These are phyloP conservation scores for Biston stratarius DNA, from an alignment of 2,888 invertebrate species.

Conservation along the genomic window DNA sequence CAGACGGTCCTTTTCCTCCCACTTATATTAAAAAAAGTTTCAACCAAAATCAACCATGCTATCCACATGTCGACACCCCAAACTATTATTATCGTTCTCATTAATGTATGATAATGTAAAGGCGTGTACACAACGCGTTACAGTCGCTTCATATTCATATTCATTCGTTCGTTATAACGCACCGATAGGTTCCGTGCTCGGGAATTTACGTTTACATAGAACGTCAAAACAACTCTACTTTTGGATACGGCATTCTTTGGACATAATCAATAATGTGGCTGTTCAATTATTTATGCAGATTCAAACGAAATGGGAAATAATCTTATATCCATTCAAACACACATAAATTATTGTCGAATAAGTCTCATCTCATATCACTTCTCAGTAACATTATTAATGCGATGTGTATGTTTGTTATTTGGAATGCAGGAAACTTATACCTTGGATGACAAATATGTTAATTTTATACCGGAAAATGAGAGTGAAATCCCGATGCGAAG, in stretches of 20 bases:
- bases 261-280: not conserved
- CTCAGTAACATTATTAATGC: too few relatives aligned
- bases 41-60: not conserved
- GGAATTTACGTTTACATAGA: conserved; percentile 38
- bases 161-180: conserved; percentile 84
- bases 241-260: conserved; percentile 48
- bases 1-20: too few relatives aligned
- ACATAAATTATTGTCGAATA: not conserved
- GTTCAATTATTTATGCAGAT: not conserved
- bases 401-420: too few relatives aligned
- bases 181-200: conserved; percentile 64
- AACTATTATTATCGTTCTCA: conserved; percentile 47
- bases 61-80: conserved; percentile 8
- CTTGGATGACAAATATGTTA: too few relatives aligned
- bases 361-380: too few relatives aligned
- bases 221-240: conserved; percentile 8
- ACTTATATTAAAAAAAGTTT: not conserved
- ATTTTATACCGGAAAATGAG: too few relatives aligned
- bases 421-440: too few relatives aligned
- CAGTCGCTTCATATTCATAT: conserved; percentile 79
- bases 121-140: conserved; percentile 62
- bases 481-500: too few relatives aligned
- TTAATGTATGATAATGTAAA: conserved; percentile 73
- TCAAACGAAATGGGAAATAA: too few relatives aligned
- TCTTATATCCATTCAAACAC: not conserved